Conservation (phyloP, 2,797 vertebrate species). For the Triplophysa yarkandensis region DNA sequence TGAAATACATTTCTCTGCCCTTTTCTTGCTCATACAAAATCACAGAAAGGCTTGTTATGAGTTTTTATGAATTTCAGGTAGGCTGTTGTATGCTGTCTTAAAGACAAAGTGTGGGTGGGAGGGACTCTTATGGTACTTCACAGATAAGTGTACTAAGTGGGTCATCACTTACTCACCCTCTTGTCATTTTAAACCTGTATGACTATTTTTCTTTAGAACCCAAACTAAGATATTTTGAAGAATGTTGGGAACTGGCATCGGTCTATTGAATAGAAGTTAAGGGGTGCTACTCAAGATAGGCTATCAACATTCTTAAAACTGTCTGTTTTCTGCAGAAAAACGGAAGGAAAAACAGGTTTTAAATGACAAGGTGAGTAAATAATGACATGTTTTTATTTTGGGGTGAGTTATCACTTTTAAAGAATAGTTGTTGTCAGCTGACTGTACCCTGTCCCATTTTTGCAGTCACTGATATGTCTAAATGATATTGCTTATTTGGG, state of each 20-base stretch:
- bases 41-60: neutral
- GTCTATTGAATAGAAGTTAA: too few species aligned
- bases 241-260: too few species aligned
- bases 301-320: too few species aligned
- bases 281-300: too few species aligned
- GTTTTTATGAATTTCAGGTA: neutral
- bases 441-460: neutral
- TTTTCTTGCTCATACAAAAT: neutral
- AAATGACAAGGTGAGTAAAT: too few species aligned
- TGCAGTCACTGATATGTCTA: conserved; percentile 8
- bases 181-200: too few species aligned
- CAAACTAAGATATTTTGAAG: too few species aligned
- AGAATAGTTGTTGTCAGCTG: neutral
- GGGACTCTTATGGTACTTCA: neutral
- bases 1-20: neutral
- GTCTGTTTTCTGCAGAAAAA: too few species aligned
- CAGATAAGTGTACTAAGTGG: too few species aligned
- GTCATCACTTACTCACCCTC: too few species aligned
- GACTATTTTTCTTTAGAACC: too few species aligned
- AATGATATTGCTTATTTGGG: conserved; percentile 1
- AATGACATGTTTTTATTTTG: neutral
- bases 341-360: too few species aligned
- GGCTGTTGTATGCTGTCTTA: neutral
- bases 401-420: neutral
- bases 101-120: neutral